Evolutionary conservation across 2,888 invertebrate genomes (phyloP).

Genomic region (Listrodromus nycthemerus): DNA sequence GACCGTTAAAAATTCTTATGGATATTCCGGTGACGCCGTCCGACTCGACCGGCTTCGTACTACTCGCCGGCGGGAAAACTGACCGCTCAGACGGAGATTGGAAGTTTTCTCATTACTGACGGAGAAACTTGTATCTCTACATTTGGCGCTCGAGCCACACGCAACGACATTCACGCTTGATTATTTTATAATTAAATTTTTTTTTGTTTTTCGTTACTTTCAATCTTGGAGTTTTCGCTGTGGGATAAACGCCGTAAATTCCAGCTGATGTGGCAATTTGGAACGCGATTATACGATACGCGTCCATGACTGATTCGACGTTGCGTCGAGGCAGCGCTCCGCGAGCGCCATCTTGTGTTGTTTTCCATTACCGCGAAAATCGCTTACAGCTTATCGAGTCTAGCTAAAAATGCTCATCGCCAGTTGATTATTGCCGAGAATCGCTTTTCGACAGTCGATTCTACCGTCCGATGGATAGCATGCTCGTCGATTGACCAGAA

Average conservation of each 20-base stretch:
- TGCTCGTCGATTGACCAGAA: too few species aligned
- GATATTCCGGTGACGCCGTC: neutral
- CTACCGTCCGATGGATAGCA: too few species aligned
- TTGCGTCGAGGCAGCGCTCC: neutral
- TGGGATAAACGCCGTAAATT: neutral
- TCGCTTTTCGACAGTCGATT: too few species aligned
- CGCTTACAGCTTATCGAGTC: too few species aligned
- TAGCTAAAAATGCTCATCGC: too few species aligned
- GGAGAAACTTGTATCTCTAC: conserved; percentile 3
- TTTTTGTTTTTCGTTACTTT: neutral
- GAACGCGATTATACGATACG: neutral
- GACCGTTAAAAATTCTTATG: neutral
- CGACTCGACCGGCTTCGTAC: neutral
- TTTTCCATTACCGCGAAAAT: conserved; percentile 48
- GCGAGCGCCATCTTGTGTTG: conserved; percentile 29
- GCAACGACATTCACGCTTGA: neutral
- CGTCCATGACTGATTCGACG: neutral
- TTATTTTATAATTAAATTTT: neutral
- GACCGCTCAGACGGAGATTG: neutral
- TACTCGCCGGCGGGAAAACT: neutral
- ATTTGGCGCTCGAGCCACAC: neutral
- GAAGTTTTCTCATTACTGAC: neutral
- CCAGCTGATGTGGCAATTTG: neutral
- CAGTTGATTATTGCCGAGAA: too few species aligned
- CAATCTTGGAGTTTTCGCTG: neutral